Evolutionary conservation across 2,888 invertebrate genomes (phyloP), one percentile per base, ranked within the genome.

Genomic region (Melinaea menophilus): DNA sequence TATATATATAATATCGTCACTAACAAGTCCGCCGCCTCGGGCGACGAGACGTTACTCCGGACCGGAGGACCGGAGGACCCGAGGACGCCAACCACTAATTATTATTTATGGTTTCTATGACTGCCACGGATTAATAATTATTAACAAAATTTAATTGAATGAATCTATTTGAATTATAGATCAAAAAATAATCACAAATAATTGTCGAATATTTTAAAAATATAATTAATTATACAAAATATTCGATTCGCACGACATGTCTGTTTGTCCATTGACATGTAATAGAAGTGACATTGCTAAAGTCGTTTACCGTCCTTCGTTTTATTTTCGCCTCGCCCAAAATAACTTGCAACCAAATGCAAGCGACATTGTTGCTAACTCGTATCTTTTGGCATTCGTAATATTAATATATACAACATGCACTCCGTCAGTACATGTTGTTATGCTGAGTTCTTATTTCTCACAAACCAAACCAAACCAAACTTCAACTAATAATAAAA

Each of bases 71-170:
- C 79, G 22, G 22, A 22, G 74, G 75, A 75, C 77, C 70, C 69
- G 76, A 70, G 79, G 79, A 84, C 78, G 82, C 77, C 70, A 77
- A 74, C 72, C 74, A 73, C 77, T 84, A 84, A 88, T 86, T 85
- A 85, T 85, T 81, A 84, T 86, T 86, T 85, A 86, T 81, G 78
- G 72, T 60, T 65, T 41, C 41, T 41, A 41, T 9, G 9, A 1
- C 41, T 9, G 9, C 9, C 37, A 37, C 7, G 11, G 3, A 9
- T 22, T 9, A 41, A 9, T 41, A 9, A 9, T 41, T 9, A 41
- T 41, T 41, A 41, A 41, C 9, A 41, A 41, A 41, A 41, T 41
- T 9, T 41, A 41, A 41, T 41, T 41, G 41, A 41, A 9, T 9
- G 41, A 41, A 41, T 9, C 2, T 9, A 41, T 41, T 7, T 9